A percentile compares a stretch with the other conserved stretches of the same genome.
Evolutionary conservation across 2,888 invertebrate genomes (phyloP).

Genomic region (Lingula anatina): DNA sequence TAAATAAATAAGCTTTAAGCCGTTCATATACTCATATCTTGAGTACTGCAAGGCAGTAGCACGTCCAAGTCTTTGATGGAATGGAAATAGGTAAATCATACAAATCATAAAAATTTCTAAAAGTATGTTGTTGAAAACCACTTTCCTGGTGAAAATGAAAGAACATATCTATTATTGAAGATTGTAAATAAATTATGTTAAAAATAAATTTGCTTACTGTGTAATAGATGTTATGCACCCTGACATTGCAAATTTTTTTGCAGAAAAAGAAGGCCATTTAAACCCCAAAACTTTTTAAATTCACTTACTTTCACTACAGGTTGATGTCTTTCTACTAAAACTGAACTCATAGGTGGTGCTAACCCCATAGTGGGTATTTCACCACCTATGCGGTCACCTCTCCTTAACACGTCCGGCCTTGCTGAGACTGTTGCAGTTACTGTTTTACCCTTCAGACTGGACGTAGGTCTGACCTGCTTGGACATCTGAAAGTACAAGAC

Average conservation of each 20-base stretch:
- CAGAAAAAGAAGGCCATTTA: background rate
- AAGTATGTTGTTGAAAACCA: too few relatives aligned
- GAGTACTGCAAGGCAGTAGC: background rate
- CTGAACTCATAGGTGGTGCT: conserved; percentile 46
- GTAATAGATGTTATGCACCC: too few relatives aligned
- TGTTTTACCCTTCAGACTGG: conserved; percentile 14
- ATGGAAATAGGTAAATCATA: background rate
- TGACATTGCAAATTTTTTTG: background rate
- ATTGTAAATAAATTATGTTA: too few relatives aligned
- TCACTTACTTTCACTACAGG: conserved; percentile 37
- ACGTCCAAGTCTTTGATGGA: background rate
- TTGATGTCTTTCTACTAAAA: conserved; percentile 45
- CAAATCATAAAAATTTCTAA: too few relatives aligned
- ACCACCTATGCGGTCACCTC: background rate
- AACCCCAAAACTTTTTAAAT: background rate
- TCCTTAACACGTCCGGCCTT: conserved; percentile 17
- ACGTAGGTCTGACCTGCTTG: conserved; percentile 1
- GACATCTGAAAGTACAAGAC: conserved; percentile 3
- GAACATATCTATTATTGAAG: too few relatives aligned
- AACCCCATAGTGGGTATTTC: conserved; percentile 10
- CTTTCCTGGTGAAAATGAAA: too few relatives aligned
- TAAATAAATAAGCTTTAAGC: background rate
- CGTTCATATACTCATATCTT: background rate
- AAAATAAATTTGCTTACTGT: too few relatives aligned
- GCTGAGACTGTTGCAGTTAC: conserved; percentile 18